Evolutionary conservation across 1,140 invertebrate species (phyloP).

Genomic region (Drosophila serrata): DNA sequence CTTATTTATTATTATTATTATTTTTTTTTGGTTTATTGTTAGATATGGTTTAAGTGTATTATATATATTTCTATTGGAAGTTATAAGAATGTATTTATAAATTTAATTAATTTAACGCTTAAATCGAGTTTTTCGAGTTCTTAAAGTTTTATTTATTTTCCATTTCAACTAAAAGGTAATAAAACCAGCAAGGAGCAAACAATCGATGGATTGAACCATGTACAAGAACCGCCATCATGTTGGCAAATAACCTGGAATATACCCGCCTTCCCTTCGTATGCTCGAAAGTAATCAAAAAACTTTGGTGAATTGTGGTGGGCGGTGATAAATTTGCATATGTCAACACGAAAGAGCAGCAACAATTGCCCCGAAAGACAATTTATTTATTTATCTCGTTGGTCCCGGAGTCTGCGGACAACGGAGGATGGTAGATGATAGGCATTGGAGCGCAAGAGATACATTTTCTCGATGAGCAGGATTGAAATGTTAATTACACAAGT

Average conservation of each 20-base stretch:
- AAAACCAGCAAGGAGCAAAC: slow-evolving; percentile 54
- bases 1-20: no score
- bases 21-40: no score
- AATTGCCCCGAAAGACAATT: slow-evolving; percentile 73
- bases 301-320: slow-evolving; percentile 51
- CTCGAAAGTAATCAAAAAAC: slow-evolving; percentile 73
- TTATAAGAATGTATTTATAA: no score
- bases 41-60: no score
- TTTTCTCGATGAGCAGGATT: slow-evolving; percentile 77
- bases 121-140: no score
- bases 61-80: no score
- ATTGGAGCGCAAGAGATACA: slow-evolving; percentile 77
- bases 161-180: slow-evolving; percentile 37
- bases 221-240: slow-evolving; percentile 39
- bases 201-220: slow-evolving; percentile 53
- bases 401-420: slow-evolving; percentile 6
- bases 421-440: no score
- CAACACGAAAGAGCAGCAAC: slow-evolving; percentile 70
- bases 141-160: background rate
- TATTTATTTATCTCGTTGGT: slow-evolving; percentile 72
- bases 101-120: no score
- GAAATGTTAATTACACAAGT: slow-evolving; percentile 82
- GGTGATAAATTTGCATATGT: slow-evolving; percentile 83
- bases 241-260: slow-evolving; percentile 38
- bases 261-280: background rate